phyloP scores from a whole-genome alignment of 2,797 vertebrate species.

The Vipera latastei region DNA sequence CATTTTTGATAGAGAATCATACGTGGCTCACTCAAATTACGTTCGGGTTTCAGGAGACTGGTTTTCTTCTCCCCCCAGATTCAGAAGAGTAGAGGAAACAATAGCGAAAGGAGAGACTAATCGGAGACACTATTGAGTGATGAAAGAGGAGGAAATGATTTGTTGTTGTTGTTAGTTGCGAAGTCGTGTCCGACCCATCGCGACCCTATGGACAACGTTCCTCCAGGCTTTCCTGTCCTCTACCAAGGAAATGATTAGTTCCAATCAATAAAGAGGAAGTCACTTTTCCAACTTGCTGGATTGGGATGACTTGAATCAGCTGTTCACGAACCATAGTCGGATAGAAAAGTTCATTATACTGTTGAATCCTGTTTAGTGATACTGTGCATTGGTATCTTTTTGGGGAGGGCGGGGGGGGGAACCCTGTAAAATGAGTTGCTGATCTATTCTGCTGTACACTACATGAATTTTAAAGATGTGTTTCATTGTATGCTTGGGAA shows the following conservation, averaged over 20 bases:
- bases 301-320: not conserved
- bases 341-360: not conserved
- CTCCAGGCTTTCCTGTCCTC: too few relatives aligned
- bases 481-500: not conserved
- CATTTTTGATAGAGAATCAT: not conserved
- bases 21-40: not conserved
- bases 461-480: not conserved
- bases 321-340: not conserved
- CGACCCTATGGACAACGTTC: too few relatives aligned
- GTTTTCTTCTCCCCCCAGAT: not conserved
- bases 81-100: not conserved
- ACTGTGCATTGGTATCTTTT: not conserved
- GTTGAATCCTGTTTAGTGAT: not conserved
- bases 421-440: not conserved
- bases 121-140: not conserved
- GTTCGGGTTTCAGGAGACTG: not conserved
- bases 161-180: too few relatives aligned
- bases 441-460: not conserved
- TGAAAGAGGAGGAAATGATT: not conserved
- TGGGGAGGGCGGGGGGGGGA: too few relatives aligned
- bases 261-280: not conserved
- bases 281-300: not conserved
- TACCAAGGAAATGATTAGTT: not conserved
- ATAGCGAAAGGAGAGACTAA: not conserved
- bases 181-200: too few relatives aligned